Evolutionary conservation across 2,888 invertebrate genomes (phyloP), one percentile per base, ranked within the genome.

Genomic region (Abrostola triplasia): DNA sequence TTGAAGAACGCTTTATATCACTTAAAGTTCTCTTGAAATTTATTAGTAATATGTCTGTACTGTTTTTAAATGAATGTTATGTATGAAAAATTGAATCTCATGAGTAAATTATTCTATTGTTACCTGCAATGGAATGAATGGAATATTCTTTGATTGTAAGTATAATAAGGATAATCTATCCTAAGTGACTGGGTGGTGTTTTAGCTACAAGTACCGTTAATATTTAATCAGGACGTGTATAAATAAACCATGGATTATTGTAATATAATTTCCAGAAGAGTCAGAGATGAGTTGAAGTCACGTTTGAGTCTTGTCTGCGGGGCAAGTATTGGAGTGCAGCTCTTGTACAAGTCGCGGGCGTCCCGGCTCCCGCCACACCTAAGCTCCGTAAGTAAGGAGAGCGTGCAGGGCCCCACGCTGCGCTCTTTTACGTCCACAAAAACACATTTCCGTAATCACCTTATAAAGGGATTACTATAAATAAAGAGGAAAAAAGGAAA

Each of bases 391-490:
- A 88, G 73, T 59, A 57, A 60, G 48, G 59, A 86, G 84, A 86
- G 79, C 82, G 82, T 84, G 84, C 80, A 73, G 79, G 85, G 79
- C 91, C 91, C 92, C 94, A 89, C 86, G 91, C 92, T 90, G 94
- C 89, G 94, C 90, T 93, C 92, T 93, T 92, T 93, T 92, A 93
- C 92, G 91, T 92, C 90, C 92, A 90, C 92, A 92, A 93, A 91
- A 94, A 94, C 93, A 94, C 94, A 94, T 94, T 94, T 93, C 93
- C 90, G 94, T 94, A 94, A 94, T 94, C 94, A 94, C 93, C 94
- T 94, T 94, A 94, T 94, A 94, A 93, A 93, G 94, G 93, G 94
- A 94, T 94, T 94, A 94, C 94, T 93, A 94, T 94, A 94, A 94
- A 94, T 94, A 94, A 94, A 94, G 89, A 94, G 94, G 94, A 94